Evolutionary conservation across 2,888 invertebrate genomes (phyloP), one percentile per base, ranked within the genome.

Genomic region (Horisme vitalbata): DNA sequence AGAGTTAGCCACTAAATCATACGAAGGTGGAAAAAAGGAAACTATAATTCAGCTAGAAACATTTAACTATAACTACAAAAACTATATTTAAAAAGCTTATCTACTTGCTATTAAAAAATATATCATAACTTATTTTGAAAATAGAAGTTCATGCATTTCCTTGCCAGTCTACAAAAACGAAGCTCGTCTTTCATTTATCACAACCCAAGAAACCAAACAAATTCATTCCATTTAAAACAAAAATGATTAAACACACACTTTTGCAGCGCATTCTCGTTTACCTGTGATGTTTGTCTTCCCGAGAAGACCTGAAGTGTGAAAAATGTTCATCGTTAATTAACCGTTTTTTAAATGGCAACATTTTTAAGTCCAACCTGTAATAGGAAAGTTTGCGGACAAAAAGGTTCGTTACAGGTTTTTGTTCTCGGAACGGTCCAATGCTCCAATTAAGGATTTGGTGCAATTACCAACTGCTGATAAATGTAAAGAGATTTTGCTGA

Each of bases 221-320:
- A 76, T 60, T 77, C 84, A 86, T 84, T 84, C 87, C 79, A 78
- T 76, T 37, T 37, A 24, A 45, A 38, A 62, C 69, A 69, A 75
- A n/a, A 71, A 48, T 57, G 37, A 43, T 50, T 52, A 54, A 68
- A 72, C 64, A 81, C 79, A 85, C 76, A 83, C 74, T 62, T 63
- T 49, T 43, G 41, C 43, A 36, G 46, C 36, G 30, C 62, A 70
- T 70, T 73, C 63, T 65, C 60, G 23, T 79, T 90, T 90, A 90
- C 90, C 90, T 90, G 90, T 88, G 77, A 90, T 86, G 84, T 89
- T 90, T 77, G 90, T 90, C 90, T 90, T 90, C 85, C 90, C 90
- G 89, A 90, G 90, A 90, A 90, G 90, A 90, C 90, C 90, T 90
- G 90, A 84, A 88, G 89, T 83, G 83, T 88, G 87, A 88, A 88